Conservation (phyloP, 2,888 invertebrate genomes). For the Melanotus villosus region DNA sequence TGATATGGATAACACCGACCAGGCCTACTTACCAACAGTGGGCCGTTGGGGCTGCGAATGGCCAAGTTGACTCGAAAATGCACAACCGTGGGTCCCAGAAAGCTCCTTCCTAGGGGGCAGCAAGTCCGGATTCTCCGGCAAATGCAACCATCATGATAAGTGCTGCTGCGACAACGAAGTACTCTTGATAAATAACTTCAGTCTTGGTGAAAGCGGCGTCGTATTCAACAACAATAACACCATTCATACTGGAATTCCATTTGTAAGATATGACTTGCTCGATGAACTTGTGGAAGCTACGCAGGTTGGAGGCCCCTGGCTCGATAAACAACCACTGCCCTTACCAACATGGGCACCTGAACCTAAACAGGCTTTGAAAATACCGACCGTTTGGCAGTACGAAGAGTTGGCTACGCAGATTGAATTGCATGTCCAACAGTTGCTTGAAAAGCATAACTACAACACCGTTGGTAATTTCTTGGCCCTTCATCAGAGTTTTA, state of each 20-base stretch:
- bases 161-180: slow-evolving; percentile 62
- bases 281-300: slow-evolving; percentile 55
- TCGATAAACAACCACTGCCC: slow-evolving; percentile 80
- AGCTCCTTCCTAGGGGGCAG: slow-evolving; percentile 64
- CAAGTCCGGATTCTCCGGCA: slow-evolving; percentile 62
- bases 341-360: slow-evolving; percentile 80
- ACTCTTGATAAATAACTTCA: slow-evolving; percentile 67
- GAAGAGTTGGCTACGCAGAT: slow-evolving; percentile 85
- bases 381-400: slow-evolving; percentile 75
- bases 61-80: slow-evolving; percentile 96
- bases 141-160: slow-evolving; percentile 50
- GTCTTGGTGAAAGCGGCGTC: slow-evolving; percentile 50
- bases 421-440: slow-evolving; percentile 84
- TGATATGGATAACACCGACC: slow-evolving; percentile 65
- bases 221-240: slow-evolving; percentile 49
- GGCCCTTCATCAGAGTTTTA: slow-evolving; percentile 76
- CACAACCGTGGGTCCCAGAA: slow-evolving; percentile 68
- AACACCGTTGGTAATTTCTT: slow-evolving; percentile 91
- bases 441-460: slow-evolving; percentile 89
- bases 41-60: slow-evolving; percentile 95
- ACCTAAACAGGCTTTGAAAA: slow-evolving; percentile 69
- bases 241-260: slow-evolving; percentile 21
- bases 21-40: slow-evolving; percentile 82
- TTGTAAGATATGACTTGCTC: slow-evolving; percentile 21
- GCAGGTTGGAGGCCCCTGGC: slow-evolving; percentile 74